Evolutionary conservation across 2,888 invertebrate species (phyloP).

Genomic region (Epirrhoe tristata): DNA sequence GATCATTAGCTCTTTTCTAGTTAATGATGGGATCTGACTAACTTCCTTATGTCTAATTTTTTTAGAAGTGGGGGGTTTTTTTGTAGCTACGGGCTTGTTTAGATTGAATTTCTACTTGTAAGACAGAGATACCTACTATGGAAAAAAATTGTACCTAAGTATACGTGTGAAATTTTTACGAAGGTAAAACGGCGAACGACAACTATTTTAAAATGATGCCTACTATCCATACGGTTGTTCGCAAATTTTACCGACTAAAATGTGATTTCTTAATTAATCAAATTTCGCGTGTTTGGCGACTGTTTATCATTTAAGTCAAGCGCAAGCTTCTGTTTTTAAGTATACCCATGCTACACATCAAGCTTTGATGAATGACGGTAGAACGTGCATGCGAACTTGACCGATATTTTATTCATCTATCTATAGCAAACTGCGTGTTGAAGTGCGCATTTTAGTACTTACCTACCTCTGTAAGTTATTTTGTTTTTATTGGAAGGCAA

Average conservation of each 20-base stretch:
- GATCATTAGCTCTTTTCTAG: no score
- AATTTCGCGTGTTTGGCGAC: constrained; percentile 19
- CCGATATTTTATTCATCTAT: constrained; percentile 4
- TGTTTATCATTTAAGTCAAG: constrained; percentile 17
- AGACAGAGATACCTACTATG: no score
- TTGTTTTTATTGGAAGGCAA: not conserved
- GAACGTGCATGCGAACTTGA: constrained; percentile 25
- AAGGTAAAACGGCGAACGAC: no score
- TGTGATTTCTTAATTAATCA: not conserved
- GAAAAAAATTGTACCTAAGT: no score
- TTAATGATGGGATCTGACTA: no score
- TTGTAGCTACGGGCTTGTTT: no score
- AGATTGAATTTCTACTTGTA: no score
- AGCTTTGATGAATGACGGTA: constrained; percentile 27
- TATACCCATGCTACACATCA: constrained; percentile 14
- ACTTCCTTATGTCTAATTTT: no score
- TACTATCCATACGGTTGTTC: no score
- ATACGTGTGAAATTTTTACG: no score
- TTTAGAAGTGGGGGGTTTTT: no score
- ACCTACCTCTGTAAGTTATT: not conserved
- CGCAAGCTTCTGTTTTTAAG: constrained; percentile 12
- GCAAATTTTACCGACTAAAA: not conserved
- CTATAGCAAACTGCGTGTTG: not conserved
- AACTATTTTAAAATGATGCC: no score
- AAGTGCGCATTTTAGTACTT: not conserved